Evolutionary conservation across 2,888 invertebrate genomes (phyloP).

Genomic region (Trissolcus japonicus): DNA sequence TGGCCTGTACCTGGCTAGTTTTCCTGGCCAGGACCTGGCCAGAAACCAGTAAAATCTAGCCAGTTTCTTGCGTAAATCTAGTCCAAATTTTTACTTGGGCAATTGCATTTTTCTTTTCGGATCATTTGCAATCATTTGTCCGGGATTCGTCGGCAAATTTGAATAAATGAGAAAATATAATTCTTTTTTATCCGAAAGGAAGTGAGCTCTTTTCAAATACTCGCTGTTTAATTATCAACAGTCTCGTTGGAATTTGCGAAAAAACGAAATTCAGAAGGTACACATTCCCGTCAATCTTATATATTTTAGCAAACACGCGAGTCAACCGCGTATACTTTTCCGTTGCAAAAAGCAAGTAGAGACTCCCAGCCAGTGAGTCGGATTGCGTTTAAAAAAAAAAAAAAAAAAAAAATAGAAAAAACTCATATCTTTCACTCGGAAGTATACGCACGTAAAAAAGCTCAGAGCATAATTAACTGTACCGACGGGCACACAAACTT

Average conservation of each 20-base stretch:
- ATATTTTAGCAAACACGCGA: slow-evolving; percentile 3
- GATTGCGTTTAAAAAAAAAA: slow-evolving; percentile 19
- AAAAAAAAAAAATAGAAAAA: slow-evolving; percentile 8
- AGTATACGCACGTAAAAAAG: slow-evolving; percentile 36
- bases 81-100: no score
- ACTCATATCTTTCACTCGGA: slow-evolving; percentile 23
- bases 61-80: no score
- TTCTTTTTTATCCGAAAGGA: no score
- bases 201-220: neutral
- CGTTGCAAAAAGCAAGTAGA: neutral
- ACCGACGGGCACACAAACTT: slow-evolving; percentile 36
- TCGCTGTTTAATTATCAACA: slow-evolving; percentile 4
- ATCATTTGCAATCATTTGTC: no score
- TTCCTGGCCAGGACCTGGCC: no score
- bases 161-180: no score
- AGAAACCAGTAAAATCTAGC: no score
- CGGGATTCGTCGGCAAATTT: slow-evolving; percentile 13
- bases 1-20: no score
- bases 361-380: neutral
- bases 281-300: slow-evolving; percentile 28
- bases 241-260: slow-evolving; percentile 17
- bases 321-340: slow-evolving; percentile 1
- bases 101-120: no score
- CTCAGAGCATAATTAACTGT: slow-evolving; percentile 36
- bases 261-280: slow-evolving; percentile 24